Evolutionary conservation across 2,113 vertebrate genomes (phyloP), one percentile per base, ranked within the genome.

Genomic region (Pollachius pollachius): DNA sequence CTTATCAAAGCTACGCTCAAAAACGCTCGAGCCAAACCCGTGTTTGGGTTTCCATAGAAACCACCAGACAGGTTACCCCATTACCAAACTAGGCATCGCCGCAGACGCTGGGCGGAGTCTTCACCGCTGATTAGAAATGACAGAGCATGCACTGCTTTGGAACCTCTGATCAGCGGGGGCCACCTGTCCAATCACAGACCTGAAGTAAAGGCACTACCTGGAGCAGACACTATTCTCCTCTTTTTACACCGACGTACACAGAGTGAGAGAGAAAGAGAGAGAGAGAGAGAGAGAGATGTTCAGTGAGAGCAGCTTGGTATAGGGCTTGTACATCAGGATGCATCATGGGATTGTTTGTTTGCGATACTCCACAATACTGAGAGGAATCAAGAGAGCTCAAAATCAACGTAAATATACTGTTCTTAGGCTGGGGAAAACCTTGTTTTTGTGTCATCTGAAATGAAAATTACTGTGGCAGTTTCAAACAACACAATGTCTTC

Each of bases 31-130:
- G 69, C 59, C 63, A 79, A 84, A 84, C 80, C 83, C 79, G 69
- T 37, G 30, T 2, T 70, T 66, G 69, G 72, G 89, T 89, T 87
- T 74, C 87, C 72, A 88, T 88, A 86, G 87, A 77, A 79, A 30
- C 30, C 3, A 90, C 89, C 70, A 68, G 80, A 81, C 77, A 77
- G 82, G 74, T 87, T 87, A 79, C 68, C 68, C 74, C 76, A 69
- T 70, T n/a, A 66, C 64, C 71, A 80, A 82, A 84, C 81, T 81
- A 65, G 65, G 67, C 80, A 84, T 72, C 41, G 58, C 59, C 70
- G 68, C 78, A n/a, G 30, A 30, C 5, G 30, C 62, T 37, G 48
- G 70, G 82, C 27, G 25, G 69, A 67, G 69, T 79, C 75, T 74
- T 30, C 61, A 78, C 69, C 48, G 34, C 66, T 69, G 65, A 81